Evolutionary conservation across 2,113 vertebrate species (phyloP), one percentile per base, ranked within the genome.

Genomic region (Mixornis gularis): DNA sequence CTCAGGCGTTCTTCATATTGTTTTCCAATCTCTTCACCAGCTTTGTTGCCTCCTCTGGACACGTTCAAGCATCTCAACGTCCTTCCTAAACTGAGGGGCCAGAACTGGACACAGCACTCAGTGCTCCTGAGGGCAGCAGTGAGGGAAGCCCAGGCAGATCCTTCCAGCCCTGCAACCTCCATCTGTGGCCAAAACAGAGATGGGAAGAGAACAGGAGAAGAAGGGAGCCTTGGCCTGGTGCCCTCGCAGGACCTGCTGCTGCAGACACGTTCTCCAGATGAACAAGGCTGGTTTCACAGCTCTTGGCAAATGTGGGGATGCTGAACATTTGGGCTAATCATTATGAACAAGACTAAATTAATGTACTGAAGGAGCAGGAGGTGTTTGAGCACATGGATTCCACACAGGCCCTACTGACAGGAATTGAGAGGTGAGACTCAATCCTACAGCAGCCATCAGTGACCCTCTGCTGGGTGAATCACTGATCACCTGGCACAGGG

Each of bases 401-500:
- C 48, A 58, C 69, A 30, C 49, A 27, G 52, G 29, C 13, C 87
- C 66, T 46, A 3, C 66, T 30, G 20, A 30, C 3, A 4, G 34
- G 0, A 1, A 21, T 4, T 3, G n/a, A 34, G 55, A 24, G 13
- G 17, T 3, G 5, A 9, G n/a, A 7, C 21, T 58, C 58, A 19
- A 27, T 27, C 68, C 49, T 8, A 34, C 62, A 72, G 34, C 27
- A 64, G 65, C 6, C 72, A 58, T 2, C 65, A 46, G 73, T 25
- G 68, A 52, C 85, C 49, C 53, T 21, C 36, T 19, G 44, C 14
- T 2, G 85, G 41, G 26, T 30, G 70, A n/a, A 53, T 73, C 95
- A 92, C 96, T 85, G 43, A 92, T 92, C 92, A 88, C 86, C 40
- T 16, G 63, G n/a, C 41, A n/a, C 90, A 83, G 76, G 60, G 86